Base-by-base conservation (phyloP, 1,140 invertebrate species). In the Sycophaga agraensis region DNA sequence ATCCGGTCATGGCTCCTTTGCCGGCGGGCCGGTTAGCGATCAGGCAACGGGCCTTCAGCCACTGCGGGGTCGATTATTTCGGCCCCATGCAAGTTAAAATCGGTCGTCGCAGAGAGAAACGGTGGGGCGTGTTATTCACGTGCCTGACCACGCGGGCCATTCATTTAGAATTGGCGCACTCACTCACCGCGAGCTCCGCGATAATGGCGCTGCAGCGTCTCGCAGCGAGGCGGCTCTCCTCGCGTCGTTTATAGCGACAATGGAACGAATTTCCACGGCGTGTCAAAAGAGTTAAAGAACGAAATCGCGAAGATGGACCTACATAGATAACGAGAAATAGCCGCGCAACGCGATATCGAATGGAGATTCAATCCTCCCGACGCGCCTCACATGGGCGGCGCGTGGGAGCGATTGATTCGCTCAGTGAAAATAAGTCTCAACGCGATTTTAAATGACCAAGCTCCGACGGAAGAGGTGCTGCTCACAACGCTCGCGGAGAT, bases 71-170 rank as follows among this genome's bases (percentile, higher is more conserved):
- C 0, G 73, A 77, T 40, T 78, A 70, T 53, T 75, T 71, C 50
- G 70, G 70, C 0, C 73, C 71, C 2, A 42, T 75, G 35, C 53
- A 66, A n/a, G 54, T 71, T 0, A 69, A 61, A 35, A 66, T 67
- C 11, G 65, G 68, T 7, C 26, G 70, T 46, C 54, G 66, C 0
- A 56, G 16, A 14, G 64, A 73, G n/a, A 80, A 78, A 40, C 42
- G 70, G 11, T 80, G 68, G 42, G 65, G 75, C 4, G 70, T 63
- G 8, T 22, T 83, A 5, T 75, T 75, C 17, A 71, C 65, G 0
- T 72, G 69, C 37, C n/a, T 72, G n/a, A 65, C 63, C 9, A 64
- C 65, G 0, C 24, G 66, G 35, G 73, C 70, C 0, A 59, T 72
- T 5, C 68, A 73, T n/a, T n/a, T 75, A 3, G 69, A 75, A 50